Conservation (phyloP, 2,797 vertebrate species). For the Myiothlypis coronata region DNA sequence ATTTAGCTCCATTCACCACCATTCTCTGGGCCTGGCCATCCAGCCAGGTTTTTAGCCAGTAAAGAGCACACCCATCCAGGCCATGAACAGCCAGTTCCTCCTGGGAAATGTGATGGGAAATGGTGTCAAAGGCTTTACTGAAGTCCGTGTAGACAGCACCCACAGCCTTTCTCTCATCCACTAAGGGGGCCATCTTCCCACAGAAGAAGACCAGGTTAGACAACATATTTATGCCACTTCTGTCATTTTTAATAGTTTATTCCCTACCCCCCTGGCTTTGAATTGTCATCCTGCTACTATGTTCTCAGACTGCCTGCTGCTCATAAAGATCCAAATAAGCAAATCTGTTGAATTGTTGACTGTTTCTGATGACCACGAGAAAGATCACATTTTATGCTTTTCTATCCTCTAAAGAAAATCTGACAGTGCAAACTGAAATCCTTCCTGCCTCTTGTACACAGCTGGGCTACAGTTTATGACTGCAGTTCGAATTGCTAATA, state of each 20-base stretch:
- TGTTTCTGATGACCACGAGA: neutral
- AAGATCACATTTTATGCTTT: neutral
- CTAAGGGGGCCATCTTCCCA: neutral
- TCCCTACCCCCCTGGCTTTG: neutral
- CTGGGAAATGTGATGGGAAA: neutral
- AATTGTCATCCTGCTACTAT: neutral
- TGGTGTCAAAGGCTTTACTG: neutral
- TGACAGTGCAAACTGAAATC: neutral
- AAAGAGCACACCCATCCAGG: neutral
- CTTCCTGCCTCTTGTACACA: neutral
- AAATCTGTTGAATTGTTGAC: neutral
- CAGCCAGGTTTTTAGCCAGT: neutral
- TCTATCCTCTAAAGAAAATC: neutral
- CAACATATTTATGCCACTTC: neutral
- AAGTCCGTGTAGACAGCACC: neutral
- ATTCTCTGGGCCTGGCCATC: neutral
- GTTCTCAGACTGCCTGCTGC: neutral
- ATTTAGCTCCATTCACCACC: neutral
- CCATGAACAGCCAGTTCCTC: neutral
- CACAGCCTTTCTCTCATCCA: neutral
- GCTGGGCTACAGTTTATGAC: neutral
- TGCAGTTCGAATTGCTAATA: neutral
- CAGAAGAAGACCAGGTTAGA: neutral
- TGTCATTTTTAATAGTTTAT: neutral
- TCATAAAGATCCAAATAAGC: neutral